These are phyloP conservation scores for Ethmia dodecea DNA, from an alignment of 2,888 invertebrate species.

Conservation along the genomic window DNA sequence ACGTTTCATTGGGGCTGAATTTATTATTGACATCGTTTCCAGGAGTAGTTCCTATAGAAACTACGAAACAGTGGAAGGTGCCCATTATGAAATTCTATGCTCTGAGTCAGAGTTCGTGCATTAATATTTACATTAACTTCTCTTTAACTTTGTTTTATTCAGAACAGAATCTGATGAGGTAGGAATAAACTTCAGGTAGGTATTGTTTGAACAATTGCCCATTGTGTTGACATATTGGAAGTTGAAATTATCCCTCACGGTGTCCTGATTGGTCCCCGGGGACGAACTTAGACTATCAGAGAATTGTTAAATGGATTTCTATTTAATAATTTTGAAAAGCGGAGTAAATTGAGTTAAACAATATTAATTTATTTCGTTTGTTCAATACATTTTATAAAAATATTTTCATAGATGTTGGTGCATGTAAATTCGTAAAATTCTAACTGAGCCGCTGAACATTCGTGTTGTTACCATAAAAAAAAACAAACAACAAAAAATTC, in stretches of 20 bases:
- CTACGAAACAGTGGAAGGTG: not conserved
- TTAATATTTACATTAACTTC: not conserved
- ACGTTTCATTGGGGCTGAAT: too few species aligned
- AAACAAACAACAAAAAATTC: too few species aligned
- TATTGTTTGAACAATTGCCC: not conserved
- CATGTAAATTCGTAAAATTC: too few species aligned
- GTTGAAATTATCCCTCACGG: not conserved
- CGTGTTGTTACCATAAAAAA: too few species aligned
- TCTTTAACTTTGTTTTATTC: not conserved
- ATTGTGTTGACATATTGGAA: constrained; percentile 2
- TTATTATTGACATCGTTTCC: not conserved
- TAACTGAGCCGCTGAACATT: too few species aligned
- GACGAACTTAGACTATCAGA: constrained; percentile 1
- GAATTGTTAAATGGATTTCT: too few species aligned
- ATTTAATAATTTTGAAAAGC: too few species aligned
- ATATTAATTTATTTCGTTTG: too few species aligned
- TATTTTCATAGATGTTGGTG: too few species aligned
- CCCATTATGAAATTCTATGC: not conserved
- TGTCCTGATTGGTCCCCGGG: constrained; percentile 1
- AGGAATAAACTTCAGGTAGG: not conserved
- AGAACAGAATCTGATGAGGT: not conserved
- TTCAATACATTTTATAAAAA: too few species aligned
- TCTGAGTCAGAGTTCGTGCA: not conserved
- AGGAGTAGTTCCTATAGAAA: not conserved
- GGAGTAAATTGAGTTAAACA: too few species aligned